Base-by-base conservation (phyloP, 2,888 invertebrate species). In the Kryphioiulus occultus region DNA sequence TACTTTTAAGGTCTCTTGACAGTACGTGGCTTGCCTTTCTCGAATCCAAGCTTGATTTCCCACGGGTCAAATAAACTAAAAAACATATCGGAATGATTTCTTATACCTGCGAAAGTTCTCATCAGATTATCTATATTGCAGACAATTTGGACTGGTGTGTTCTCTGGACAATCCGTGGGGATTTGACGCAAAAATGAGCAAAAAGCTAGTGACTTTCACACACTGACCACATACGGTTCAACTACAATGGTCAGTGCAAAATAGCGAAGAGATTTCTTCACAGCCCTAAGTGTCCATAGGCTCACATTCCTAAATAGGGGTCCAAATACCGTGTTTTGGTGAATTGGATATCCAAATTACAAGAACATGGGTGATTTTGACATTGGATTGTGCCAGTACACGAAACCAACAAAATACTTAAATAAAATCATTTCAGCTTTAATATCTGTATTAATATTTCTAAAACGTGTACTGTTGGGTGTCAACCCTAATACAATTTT, bases 51-150 rank as follows among this genome's bases (percentile, higher is more conserved):
- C 26, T 26, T 68, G 59, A 68, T 68, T 68, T 68, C 59, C 59
- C 59, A 22, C 9, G 26, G 59, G 59, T 68, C 59, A 22, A 68
- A 68, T 68, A 68, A 68, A 68, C 59, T 68, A 68, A 68, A 68
- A 44, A 68, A 68, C 59, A 68, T 68, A 68, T 68, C 22, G 59
- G 22, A 68, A 68, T 68, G 59, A 68, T 68, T 68, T 68, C 59
- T 68, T 68, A 68, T 68, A 68, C 59, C 59, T 68, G 26, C 22
- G 22, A 68, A 22, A 26, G 59, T 68, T 68, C 26, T 68, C 59
- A 68, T 68, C 59, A 68, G 59, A 68, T 68, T 68, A 68, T 68
- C 59, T 68, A 68, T 68, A 68, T 68, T 68, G 59, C 59, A 26
- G 22, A 22, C 59, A 68, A 68, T 68, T 68, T 68, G 22, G 59